phyloP scores from a whole-genome alignment of 2,113 vertebrate species.

The Chionodraco myersi region DNA sequence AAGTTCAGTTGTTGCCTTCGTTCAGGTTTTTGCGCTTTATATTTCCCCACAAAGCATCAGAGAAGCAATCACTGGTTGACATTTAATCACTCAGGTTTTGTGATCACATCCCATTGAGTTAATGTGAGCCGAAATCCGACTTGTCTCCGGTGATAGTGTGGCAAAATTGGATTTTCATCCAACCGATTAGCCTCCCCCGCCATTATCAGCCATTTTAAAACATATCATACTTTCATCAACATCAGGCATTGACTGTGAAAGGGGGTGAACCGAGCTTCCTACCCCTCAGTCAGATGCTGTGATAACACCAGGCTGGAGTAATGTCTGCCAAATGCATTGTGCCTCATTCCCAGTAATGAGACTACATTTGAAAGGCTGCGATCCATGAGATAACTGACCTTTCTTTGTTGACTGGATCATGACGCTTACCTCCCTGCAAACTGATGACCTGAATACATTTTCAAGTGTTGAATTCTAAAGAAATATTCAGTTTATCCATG shows the following conservation, averaged over 20 bases:
- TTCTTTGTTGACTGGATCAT: conserved; percentile 60
- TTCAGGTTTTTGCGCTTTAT: conserved; percentile 18
- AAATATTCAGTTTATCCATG: not conserved
- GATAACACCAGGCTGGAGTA: conserved; percentile 54
- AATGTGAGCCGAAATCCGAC: conserved; percentile 54
- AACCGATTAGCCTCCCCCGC: conserved; percentile 62
- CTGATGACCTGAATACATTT: conserved; percentile 60
- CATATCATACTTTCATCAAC: conserved; percentile 63
- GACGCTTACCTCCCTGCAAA: conserved; percentile 43
- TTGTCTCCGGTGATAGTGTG: conserved; percentile 70
- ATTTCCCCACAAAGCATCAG: conserved; percentile 45
- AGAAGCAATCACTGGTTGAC: conserved; percentile 61
- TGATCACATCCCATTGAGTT: conserved; percentile 64
- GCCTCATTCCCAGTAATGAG: conserved; percentile 73
- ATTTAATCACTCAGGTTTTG: conserved; percentile 66
- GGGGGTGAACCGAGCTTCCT: conserved; percentile 41
- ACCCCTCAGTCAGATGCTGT: conserved; percentile 43
- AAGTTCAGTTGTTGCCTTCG: not conserved
- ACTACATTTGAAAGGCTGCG: conserved; percentile 68
- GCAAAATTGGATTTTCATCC: conserved; percentile 78
- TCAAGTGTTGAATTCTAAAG: conserved; percentile 35
- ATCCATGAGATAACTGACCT: conserved; percentile 78
- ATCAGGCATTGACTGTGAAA: conserved; percentile 44
- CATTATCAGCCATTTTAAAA: conserved; percentile 70
- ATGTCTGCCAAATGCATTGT: conserved; percentile 55